Percentiles rank a stretch among this genome's conserved stretches.
Conservation (phyloP, 2,797 vertebrate species). For the Hozukius guyotensis region DNA sequence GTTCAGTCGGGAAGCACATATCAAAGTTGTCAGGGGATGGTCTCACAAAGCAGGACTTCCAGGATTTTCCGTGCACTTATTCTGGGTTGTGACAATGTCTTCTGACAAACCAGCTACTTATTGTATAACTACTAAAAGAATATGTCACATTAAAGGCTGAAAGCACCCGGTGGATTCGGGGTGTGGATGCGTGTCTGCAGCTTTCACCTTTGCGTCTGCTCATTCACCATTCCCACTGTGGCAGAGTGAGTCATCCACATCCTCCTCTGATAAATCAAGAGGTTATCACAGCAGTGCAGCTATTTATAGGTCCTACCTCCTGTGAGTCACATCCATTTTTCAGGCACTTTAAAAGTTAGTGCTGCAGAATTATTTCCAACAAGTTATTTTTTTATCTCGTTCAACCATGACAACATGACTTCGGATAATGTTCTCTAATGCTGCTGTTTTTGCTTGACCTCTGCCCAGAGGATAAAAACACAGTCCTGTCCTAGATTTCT, state of each 20-base stretch:
- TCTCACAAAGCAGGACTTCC: neutral
- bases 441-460: conserved; percentile 1
- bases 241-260: conserved; percentile 80
- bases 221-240: conserved; percentile 57
- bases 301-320: conserved; percentile 77
- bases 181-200: neutral
- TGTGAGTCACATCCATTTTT: conserved; percentile 73
- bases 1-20: neutral
- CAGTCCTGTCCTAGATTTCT: neutral
- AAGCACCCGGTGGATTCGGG: neutral
- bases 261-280: conserved; percentile 79
- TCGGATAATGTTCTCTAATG: conserved; percentile 22
- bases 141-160: neutral
- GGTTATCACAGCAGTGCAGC: conserved; percentile 70
- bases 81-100: neutral
- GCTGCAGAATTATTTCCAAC: conserved; percentile 50
- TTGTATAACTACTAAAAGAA: conserved; percentile 8
- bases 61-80: neutral
- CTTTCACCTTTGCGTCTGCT: conserved; percentile 35
- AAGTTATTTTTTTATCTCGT: conserved; percentile 54
- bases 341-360: conserved; percentile 64
- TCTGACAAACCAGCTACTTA: neutral
- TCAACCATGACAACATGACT: conserved; percentile 39
- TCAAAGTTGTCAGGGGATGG: neutral
- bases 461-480: conserved; percentile 2